These are phyloP conservation scores for Oedothorax gibbosus DNA, from an alignment of 1,140 invertebrate genomes.

Conservation along the genomic window DNA sequence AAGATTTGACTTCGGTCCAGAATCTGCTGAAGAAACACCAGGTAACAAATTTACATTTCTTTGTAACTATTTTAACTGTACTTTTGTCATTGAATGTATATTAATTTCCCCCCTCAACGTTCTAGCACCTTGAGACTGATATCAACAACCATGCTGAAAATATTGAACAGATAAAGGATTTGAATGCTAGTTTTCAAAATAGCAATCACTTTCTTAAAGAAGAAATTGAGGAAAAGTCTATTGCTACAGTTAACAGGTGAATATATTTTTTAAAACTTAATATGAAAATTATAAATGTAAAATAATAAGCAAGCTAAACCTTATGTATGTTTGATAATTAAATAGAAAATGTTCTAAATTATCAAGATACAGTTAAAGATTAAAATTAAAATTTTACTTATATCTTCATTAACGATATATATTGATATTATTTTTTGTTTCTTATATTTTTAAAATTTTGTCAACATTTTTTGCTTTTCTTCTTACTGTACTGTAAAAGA, in stretches of 20 bases:
- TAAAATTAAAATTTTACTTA: too few species aligned
- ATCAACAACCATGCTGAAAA: conserved; percentile 82
- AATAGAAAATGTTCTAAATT: too few species aligned
- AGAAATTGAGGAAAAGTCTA: conserved; percentile 81
- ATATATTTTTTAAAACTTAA: neutral
- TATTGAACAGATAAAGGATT: conserved; percentile 82
- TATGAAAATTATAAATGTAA: neutral
- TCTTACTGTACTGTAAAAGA: too few species aligned
- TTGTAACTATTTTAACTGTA: neutral
- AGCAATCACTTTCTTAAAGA: conserved; percentile 86
- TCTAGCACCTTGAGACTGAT: conserved; percentile 81
- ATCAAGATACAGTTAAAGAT: too few species aligned
- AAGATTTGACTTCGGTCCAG: conserved; percentile 83
- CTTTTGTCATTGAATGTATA: neutral
- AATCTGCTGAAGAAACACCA: conserved; percentile 79
- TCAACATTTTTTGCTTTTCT: too few species aligned
- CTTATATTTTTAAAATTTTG: too few species aligned
- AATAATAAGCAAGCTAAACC: neutral
- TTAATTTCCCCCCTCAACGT: neutral
- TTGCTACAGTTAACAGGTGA: conserved; percentile 76
- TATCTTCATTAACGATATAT: too few species aligned
- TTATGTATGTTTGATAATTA: too few species aligned
- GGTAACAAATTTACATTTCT: conserved; percentile 3
- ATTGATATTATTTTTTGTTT: too few species aligned
- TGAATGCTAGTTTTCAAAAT: conserved; percentile 78